phyloP scores from a whole-genome alignment of 2,113 vertebrate species.

The Ancistrus triradiatus region DNA sequence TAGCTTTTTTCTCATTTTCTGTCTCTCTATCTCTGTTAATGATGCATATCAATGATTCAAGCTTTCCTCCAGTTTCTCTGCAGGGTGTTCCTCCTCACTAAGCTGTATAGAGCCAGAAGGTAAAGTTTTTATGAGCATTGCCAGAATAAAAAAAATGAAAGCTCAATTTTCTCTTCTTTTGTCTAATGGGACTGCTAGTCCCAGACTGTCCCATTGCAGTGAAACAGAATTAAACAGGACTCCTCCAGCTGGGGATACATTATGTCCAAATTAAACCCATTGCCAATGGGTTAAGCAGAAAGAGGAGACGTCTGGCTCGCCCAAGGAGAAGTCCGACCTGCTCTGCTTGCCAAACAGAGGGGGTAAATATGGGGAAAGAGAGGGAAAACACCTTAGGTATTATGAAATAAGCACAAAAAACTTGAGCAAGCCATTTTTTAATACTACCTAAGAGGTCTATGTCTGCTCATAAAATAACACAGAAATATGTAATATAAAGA shows the following conservation, averaged over 20 bases:
- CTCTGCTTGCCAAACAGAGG: slow-evolving; percentile 36
- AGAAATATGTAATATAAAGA: no score
- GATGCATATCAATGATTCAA: slow-evolving; percentile 56
- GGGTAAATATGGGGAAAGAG: slow-evolving; percentile 44
- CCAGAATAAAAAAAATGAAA: slow-evolving; percentile 64
- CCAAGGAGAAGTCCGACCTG: slow-evolving; percentile 80
- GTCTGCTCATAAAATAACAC: slow-evolving; percentile 54
- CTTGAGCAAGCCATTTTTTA: slow-evolving; percentile 69
- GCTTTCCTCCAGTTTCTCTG: slow-evolving; percentile 41
- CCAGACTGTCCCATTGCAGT: slow-evolving; percentile 40
- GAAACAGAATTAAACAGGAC: slow-evolving; percentile 81
- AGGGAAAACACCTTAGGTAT: slow-evolving; percentile 77
- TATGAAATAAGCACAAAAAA: slow-evolving; percentile 84
- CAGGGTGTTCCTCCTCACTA: slow-evolving; percentile 41
- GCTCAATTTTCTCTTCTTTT: slow-evolving; percentile 60
- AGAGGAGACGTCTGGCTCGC: slow-evolving; percentile 78
- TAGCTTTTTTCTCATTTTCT: not conserved
- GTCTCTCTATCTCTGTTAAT: slow-evolving; percentile 43
- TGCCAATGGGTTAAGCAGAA: slow-evolving; percentile 82
- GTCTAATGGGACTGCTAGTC: slow-evolving; percentile 41
- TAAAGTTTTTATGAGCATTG: slow-evolving; percentile 41
- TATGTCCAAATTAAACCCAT: slow-evolving; percentile 84
- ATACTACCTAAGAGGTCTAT: slow-evolving; percentile 79
- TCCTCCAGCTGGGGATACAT: slow-evolving; percentile 89
- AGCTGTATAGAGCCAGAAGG: slow-evolving; percentile 47